Base-by-base conservation (phyloP, 1,140 invertebrate genomes). In the Drosophila sp. region DNA sequence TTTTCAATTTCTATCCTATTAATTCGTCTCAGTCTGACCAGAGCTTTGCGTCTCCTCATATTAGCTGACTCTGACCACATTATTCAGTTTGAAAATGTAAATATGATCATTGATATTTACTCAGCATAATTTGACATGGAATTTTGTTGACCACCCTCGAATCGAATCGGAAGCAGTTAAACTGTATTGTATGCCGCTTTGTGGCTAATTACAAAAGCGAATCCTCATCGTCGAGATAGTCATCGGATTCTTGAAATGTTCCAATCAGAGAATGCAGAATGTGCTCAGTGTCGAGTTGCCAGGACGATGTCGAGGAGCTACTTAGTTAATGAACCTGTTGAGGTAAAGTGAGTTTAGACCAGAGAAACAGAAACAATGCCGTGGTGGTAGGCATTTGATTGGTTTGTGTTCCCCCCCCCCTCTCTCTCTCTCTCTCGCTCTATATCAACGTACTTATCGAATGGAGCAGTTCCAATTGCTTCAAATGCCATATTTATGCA, bases 241-340 rank as follows among this genome's bases (percentile, higher is more conserved):
- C 4, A 33, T 29, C 30, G 40, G 65, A 30, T 60, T 30, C 55
- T 70, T 69, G 71, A 47, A 17, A 65, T 66, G 47, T 62, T 61
- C 29, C 38, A 62, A 44, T 58, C 67, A 44, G 54, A 58, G 66
- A 35, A 70, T 58, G 33, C 47, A 65, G 35, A 64, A 63, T n/a
- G 44, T 50, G 2, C 44, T 25, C 5, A 8, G 23, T 54, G 70
- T 71, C 66, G 77, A 69, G 82, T 85, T 81, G 66, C 55, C 70
- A 44, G 81, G 78, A 66, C 81, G 74, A 84, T 76, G 33, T 29
- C 27, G 35, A 33, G 44, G 30, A 79, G 76, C 73, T 78, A 81
- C 82, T 86, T 86, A 80, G 84, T 79, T 89, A 89, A 89, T 89
- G 80, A 89, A 84, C 84, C 84, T 89, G 84, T 89, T 89, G 80